These are phyloP conservation scores for Periophthalmodon schlosseri DNA, from an alignment of 2,113 vertebrate species.

Conservation along the genomic window DNA sequence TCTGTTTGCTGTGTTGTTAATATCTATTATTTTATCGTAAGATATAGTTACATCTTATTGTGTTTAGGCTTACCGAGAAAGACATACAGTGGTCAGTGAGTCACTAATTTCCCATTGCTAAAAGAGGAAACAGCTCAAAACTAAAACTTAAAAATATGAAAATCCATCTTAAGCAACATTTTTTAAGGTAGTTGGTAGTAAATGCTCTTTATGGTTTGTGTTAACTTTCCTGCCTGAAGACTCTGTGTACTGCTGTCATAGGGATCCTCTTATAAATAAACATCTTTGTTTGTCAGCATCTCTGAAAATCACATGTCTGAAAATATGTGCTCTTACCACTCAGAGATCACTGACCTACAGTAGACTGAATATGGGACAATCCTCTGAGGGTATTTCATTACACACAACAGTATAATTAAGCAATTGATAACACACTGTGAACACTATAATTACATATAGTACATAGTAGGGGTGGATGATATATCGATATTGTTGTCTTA, in stretches of 20 bases:
- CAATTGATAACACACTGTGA: not conserved
- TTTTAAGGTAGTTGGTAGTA: not conserved
- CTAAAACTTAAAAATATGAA: constrained; percentile 19
- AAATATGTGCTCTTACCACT: constrained; percentile 26
- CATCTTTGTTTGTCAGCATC: constrained; percentile 58
- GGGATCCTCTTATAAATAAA: constrained; percentile 52
- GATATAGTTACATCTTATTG: not conserved
- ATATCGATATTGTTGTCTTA: too few relatives aligned
- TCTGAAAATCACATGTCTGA: constrained; percentile 66
- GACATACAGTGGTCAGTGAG: constrained; percentile 15
- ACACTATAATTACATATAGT: not conserved
- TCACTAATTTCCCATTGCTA: constrained; percentile 47
- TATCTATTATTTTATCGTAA: not conserved
- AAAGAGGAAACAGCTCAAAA: constrained; percentile 20
- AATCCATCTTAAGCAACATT: not conserved
- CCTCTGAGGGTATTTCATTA: not conserved
- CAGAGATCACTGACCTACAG: constrained; percentile 2
- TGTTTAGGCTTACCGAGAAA: not conserved
- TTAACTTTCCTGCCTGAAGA: not conserved
- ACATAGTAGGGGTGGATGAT: too few relatives aligned
- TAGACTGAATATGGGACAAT: constrained; percentile 7
- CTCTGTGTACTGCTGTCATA: constrained; percentile 26
- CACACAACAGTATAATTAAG: not conserved
- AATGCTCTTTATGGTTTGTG: not conserved
- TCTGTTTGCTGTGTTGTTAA: not conserved